Percentiles rank a stretch among this genome's conserved stretches.
These are phyloP conservation scores for Acanthisitta chloris DNA, from an alignment of 2,113 vertebrate species.

Conservation along the genomic window DNA sequence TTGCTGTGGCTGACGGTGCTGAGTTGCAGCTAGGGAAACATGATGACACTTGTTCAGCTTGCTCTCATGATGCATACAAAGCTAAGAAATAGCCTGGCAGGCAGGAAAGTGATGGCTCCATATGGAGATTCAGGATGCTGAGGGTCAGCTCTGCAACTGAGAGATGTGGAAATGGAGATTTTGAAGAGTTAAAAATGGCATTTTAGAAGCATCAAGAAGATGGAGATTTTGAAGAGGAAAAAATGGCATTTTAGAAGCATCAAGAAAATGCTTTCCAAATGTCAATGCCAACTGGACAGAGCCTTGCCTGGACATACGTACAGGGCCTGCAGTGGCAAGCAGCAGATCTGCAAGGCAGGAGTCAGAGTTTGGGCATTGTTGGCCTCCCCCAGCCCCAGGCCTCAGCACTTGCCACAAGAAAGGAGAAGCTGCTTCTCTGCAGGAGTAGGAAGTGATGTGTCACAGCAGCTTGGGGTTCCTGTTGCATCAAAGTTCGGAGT, in stretches of 20 bases:
- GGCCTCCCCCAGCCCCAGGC: background rate
- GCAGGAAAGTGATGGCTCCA: background rate
- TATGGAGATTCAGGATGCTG: background rate
- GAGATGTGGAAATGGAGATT: background rate
- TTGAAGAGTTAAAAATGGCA: background rate
- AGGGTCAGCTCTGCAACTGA: background rate
- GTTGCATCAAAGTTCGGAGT: background rate
- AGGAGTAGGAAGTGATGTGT: background rate
- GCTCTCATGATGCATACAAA: background rate
- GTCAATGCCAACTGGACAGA: background rate
- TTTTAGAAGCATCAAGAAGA: background rate
- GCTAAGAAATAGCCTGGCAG: background rate
- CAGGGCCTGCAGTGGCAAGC: background rate
- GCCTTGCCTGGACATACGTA: background rate
- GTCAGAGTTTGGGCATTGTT: rapidly evolving
- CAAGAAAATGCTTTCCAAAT: background rate
- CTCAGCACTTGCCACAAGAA: background rate
- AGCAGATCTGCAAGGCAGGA: background rate
- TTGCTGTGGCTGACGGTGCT: background rate
- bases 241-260: background rate
- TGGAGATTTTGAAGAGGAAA: background rate
- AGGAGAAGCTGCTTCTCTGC: background rate
- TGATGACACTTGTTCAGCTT: background rate
- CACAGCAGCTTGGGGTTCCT: background rate
- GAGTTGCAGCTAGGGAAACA: background rate